Percentiles rank a stretch among this genome's conserved stretches.
Conservation (phyloP, 2,888 invertebrate genomes). For the Drosophila antonietae region DNA sequence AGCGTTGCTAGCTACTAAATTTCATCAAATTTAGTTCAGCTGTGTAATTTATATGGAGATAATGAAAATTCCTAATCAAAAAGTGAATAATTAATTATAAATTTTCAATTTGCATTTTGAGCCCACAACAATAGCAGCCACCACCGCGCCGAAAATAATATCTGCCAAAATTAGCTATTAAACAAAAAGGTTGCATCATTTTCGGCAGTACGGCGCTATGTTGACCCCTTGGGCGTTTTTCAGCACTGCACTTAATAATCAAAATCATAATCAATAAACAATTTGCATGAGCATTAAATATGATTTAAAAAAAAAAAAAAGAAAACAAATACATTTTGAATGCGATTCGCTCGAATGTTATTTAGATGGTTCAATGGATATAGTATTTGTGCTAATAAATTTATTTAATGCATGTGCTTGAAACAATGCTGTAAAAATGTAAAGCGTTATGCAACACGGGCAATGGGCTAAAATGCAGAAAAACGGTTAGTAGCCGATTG, state of each 20-base stretch:
- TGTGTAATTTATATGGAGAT: not conserved
- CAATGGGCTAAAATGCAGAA: not conserved
- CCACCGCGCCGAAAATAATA: not conserved
- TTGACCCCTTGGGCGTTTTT: constrained; percentile 14
- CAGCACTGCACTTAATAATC: constrained; percentile 31
- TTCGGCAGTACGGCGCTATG: not conserved
- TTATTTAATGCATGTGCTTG: constrained; percentile 13
- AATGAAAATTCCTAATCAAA: constrained; percentile 1
- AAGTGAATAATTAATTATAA: constrained; percentile 3
- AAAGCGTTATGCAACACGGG: not conserved
- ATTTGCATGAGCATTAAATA: constrained; percentile 69
- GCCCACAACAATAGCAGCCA: not conserved
- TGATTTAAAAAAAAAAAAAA: constrained; percentile 25
- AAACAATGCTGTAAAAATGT: constrained; percentile 5
- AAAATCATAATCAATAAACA: constrained; percentile 64
- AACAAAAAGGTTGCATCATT: not conserved
- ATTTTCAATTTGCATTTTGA: constrained; percentile 6
- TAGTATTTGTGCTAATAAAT: constrained; percentile 9
- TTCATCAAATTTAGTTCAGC: not conserved
- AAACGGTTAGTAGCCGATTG: not conserved
- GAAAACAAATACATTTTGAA: constrained; percentile 12
- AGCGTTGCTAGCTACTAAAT: not conserved
- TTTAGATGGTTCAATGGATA: constrained; percentile 28
- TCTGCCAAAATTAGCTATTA: not conserved
- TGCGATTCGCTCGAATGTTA: constrained; percentile 22